Base-by-base conservation (phyloP, 2,113 vertebrate species). In the Cheirogaleus medius region DNA sequence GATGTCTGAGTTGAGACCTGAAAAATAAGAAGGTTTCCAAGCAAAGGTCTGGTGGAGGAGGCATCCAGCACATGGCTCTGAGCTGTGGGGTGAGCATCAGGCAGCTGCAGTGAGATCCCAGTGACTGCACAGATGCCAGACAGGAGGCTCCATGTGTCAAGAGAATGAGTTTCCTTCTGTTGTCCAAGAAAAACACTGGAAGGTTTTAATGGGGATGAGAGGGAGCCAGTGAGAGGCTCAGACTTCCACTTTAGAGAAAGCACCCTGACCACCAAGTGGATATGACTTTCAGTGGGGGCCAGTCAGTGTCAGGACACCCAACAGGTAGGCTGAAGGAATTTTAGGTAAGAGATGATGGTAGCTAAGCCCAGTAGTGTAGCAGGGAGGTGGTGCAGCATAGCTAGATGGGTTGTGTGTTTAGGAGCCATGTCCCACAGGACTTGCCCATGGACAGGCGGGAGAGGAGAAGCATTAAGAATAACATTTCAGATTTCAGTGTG, bases 201-300 rank as follows among this genome's bases (percentile, higher is more conserved):
- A 20, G 6, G 5, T 11, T 37, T 44, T 21, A 37, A 81, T 23
- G 8, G 6, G 4, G 6, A 3, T 10, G 5, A 27, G 3, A 60
- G 14, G 10, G 58, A 6, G 4, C 11, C 11, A 37, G 32, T 9
- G 18, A 80, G 7, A 12, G 37, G 68, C 73, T 37, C 11, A 25
- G 44, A 44, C 66, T 56, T 64, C 21, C 32, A 0, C 13, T 23
- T 71, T 56, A 64, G 76, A 87, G 63, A 56, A 37, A 56, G 4
- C 12, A 34, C 69, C 11, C 11, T 66, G 32, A 34, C 60, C 74
- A 21, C 6, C 5, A 34, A 44, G 8, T 10, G 1, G 42, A 4
- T 3, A 2, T 13, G 8, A 18, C 5, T 29, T 9, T 23, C 13
- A 21, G 0, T 25, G 32, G 54, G 9, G 47, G 37, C n/a, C n/a